Evolutionary conservation across 2,797 vertebrate species (phyloP).

Genomic region (Hozukius guyotensis): DNA sequence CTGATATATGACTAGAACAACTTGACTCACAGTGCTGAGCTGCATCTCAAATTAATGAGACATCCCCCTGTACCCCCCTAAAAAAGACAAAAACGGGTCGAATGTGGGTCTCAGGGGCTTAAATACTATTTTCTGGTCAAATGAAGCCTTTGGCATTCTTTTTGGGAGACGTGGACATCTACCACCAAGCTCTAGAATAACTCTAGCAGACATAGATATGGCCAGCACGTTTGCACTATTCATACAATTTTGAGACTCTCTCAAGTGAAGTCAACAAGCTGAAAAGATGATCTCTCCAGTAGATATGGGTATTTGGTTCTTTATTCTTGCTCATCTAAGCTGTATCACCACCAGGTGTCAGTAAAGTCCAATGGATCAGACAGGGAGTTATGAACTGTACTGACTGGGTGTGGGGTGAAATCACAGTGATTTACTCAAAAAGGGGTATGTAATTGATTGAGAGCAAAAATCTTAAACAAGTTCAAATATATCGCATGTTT

Average conservation of each 20-base stretch:
- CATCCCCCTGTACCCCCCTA: too few species aligned
- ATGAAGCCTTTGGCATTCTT: background rate
- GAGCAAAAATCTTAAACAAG: background rate
- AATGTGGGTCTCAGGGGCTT: background rate
- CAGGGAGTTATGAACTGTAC: background rate
- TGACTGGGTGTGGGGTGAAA: background rate
- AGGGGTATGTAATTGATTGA: background rate
- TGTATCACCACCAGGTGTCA: slow-evolving; percentile 59
- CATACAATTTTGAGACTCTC: background rate
- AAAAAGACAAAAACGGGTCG: too few species aligned
- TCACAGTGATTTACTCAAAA: background rate
- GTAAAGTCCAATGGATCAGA: slow-evolving; percentile 9
- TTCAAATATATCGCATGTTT: background rate
- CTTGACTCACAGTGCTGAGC: too few species aligned
- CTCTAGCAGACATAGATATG: background rate
- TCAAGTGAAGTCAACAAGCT: background rate
- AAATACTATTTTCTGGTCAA: background rate
- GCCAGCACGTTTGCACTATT: background rate
- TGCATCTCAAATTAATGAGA: too few species aligned
- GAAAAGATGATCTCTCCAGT: background rate
- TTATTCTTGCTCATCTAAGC: background rate
- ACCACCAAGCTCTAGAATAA: background rate
- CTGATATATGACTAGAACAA: too few species aligned
- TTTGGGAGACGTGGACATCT: background rate
- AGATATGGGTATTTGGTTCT: background rate